Percentiles rank a stretch among this genome's conserved stretches.
phyloP scores from a whole-genome alignment of 2,797 vertebrate genomes.

The Arremon aurantiirostris region DNA sequence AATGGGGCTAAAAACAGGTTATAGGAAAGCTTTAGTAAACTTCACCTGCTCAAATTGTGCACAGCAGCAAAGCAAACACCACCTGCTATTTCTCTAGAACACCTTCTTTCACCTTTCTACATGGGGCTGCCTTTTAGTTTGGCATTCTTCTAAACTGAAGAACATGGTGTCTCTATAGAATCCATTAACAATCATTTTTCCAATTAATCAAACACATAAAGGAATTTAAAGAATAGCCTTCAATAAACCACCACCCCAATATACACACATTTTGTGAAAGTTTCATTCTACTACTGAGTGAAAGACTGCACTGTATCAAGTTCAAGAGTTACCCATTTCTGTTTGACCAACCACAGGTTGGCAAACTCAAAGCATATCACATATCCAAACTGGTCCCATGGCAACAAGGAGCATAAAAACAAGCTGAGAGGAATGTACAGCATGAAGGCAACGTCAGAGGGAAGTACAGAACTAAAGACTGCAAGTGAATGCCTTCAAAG shows the following conservation, averaged over 20 bases:
- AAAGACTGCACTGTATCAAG: neutral
- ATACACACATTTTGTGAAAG: neutral
- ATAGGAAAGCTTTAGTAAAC: neutral
- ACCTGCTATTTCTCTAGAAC: neutral
- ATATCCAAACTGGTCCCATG: neutral
- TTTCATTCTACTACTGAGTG: neutral
- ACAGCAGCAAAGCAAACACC: neutral
- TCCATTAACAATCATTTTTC: neutral
- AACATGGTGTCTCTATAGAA: neutral
- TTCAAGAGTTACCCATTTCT: neutral
- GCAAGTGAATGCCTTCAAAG: neutral
- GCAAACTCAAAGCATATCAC: neutral
- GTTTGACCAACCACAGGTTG: neutral
- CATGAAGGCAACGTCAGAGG: neutral
- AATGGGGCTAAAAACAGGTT: neutral
- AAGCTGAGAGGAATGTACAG: neutral
- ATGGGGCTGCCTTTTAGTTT: neutral
- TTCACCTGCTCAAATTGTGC: neutral
- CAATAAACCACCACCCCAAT: neutral
- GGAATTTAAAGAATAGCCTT: neutral
- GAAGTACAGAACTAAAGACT: neutral
- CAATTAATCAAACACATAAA: neutral
- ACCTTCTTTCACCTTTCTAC: neutral
- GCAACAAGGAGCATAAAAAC: neutral
- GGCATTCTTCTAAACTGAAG: neutral